A percentile compares a stretch with the other conserved stretches of the same genome.
Evolutionary conservation across 2,888 invertebrate genomes (phyloP).

Genomic region (Vanessa cardui): DNA sequence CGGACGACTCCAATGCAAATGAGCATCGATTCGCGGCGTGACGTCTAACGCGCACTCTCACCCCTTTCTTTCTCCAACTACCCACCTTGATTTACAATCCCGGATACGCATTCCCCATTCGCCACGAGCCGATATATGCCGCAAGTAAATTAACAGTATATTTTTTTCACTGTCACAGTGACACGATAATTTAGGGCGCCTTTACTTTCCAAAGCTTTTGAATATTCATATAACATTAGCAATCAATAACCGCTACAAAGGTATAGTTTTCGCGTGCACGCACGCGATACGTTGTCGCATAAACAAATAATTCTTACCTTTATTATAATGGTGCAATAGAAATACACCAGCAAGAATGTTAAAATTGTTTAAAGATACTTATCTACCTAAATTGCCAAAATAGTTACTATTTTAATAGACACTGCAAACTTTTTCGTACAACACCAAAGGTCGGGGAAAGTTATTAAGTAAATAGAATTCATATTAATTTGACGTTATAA

Average conservation of each 20-base stretch:
- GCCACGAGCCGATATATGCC: slow-evolving; percentile 60
- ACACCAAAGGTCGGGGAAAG: neutral
- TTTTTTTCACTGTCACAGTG: slow-evolving; percentile 79
- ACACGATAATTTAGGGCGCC: slow-evolving; percentile 81
- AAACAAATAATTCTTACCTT: slow-evolving; percentile 79
- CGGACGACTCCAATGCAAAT: slow-evolving; percentile 77
- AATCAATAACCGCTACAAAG: slow-evolving; percentile 80
- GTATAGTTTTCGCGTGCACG: slow-evolving; percentile 81
- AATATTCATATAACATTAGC: slow-evolving; percentile 81
- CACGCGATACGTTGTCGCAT: slow-evolving; percentile 80
- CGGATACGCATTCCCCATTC: slow-evolving; percentile 73
- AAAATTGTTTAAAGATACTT: slow-evolving; percentile 8
- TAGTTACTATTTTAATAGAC: neutral
- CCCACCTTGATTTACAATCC: slow-evolving; percentile 80
- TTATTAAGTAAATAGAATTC: neutral
- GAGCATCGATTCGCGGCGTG: slow-evolving; percentile 76
- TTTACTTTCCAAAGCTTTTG: slow-evolving; percentile 77
- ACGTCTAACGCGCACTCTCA: slow-evolving; percentile 78
- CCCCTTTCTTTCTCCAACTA: slow-evolving; percentile 79
- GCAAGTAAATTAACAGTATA: slow-evolving; percentile 66
- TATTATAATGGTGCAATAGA: slow-evolving; percentile 53
- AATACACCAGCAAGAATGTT: slow-evolving; percentile 28
- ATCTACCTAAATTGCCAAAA: slow-evolving; percentile 2
- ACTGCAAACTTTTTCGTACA: neutral
- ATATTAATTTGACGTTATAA: slow-evolving; percentile 14